Evolutionary conservation across 2,113 vertebrate genomes (phyloP).

Genomic region (Alces alces): DNA sequence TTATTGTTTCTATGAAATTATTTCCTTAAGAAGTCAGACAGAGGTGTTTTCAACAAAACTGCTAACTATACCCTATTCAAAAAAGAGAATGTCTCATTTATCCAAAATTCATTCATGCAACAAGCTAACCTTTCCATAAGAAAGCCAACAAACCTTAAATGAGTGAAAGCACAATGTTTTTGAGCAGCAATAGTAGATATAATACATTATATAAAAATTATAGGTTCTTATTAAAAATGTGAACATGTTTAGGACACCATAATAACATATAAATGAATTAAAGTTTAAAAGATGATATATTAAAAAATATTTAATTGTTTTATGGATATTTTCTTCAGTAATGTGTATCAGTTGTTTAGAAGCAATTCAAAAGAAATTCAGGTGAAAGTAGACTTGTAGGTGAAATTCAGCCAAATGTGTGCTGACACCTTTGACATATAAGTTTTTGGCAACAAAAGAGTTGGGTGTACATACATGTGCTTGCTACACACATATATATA

Average conservation of each 20-base stretch:
- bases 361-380: not conserved
- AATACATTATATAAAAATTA: not conserved
- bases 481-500: not conserved
- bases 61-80: not conserved
- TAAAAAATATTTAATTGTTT: not conserved
- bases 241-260: not conserved
- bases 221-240: not conserved
- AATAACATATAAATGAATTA: not conserved
- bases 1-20: not conserved
- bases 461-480: not conserved
- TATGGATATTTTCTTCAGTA: not conserved
- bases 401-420: not conserved
- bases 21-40: not conserved
- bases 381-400: not conserved
- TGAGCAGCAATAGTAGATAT: not conserved
- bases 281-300: not conserved
- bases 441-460: not conserved
- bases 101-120: not conserved
- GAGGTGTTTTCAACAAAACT: not conserved
- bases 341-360: not conserved
- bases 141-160: not conserved
- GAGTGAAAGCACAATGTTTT: not conserved
- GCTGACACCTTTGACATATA: not conserved
- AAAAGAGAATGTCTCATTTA: not conserved
- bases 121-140: not conserved